These are phyloP conservation scores for Chinchilla lanigera DNA, from an alignment of 2,113 vertebrate species.

Conservation along the genomic window DNA sequence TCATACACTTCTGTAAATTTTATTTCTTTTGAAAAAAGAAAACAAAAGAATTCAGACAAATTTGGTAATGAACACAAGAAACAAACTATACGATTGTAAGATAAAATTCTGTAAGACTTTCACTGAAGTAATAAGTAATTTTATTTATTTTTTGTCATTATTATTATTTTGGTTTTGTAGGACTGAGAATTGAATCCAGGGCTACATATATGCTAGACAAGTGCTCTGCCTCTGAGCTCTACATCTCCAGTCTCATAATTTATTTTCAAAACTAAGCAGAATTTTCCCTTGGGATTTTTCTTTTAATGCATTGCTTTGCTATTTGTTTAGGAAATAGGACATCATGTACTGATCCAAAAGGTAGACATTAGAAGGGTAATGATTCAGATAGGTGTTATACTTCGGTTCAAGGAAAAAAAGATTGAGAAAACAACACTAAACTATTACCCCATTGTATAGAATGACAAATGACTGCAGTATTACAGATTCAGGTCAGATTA, in stretches of 20 bases:
- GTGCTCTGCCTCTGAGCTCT: not conserved
- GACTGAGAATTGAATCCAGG: not conserved
- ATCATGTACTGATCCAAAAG: not conserved
- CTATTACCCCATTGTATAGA: not conserved
- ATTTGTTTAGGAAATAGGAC: constrained; percentile 31
- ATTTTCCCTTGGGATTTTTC: not conserved
- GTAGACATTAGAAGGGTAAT: not conserved
- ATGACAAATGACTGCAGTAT: not conserved
- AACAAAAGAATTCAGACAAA: constrained; percentile 52
- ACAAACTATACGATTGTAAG: constrained; percentile 10
- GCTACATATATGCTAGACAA: not conserved
- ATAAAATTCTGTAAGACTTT: constrained; percentile 10
- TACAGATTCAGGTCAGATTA: not conserved
- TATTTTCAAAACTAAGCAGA: not conserved
- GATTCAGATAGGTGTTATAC: not conserved
- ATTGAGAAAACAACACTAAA: constrained; percentile 3
- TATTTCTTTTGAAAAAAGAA: constrained; percentile 39
- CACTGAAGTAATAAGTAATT: constrained; percentile 27
- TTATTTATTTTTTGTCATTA: not conserved
- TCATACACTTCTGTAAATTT: not conserved
- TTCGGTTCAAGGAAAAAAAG: not conserved
- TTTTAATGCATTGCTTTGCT: constrained; percentile 18
- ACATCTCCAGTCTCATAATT: not conserved
- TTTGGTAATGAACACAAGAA: constrained; percentile 37
- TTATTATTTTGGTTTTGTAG: not conserved